These are phyloP conservation scores for Phyllopteryx taeniolatus DNA, from an alignment of 2,113 vertebrate species.

Conservation along the genomic window DNA sequence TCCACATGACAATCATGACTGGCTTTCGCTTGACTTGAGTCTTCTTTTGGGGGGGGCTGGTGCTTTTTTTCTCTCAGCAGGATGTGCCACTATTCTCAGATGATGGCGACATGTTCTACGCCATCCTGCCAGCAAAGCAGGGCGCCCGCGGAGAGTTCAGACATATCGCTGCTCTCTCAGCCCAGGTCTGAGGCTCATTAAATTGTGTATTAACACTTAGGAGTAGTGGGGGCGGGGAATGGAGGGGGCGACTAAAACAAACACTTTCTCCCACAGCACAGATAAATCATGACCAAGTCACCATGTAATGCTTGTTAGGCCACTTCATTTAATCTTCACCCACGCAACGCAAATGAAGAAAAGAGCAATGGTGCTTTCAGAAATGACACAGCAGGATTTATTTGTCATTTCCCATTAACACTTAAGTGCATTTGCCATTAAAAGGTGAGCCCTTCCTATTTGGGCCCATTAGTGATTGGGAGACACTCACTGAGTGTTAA, in stretches of 20 bases:
- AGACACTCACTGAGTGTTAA: not conserved
- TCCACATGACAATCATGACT: not conserved
- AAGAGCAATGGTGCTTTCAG: not conserved
- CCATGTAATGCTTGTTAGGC: not conserved
- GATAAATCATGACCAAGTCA: constrained; percentile 4
- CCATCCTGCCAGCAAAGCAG: constrained; percentile 76
- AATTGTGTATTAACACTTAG: constrained; percentile 16
- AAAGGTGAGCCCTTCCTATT: not conserved
- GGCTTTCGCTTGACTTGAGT: not conserved
- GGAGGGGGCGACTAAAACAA: not conserved
- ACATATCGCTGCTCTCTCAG: constrained; percentile 73
- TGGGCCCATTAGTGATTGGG: not conserved
- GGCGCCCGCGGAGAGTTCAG: constrained; percentile 78
- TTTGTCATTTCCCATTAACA: not conserved
- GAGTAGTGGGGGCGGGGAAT: too few relatives aligned
- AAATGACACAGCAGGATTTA: not conserved
- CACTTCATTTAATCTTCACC: not conserved
- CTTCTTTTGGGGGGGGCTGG: not conserved
- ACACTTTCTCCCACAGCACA: not conserved
- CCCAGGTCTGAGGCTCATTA: constrained; percentile 56
- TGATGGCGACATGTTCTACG: constrained; percentile 72
- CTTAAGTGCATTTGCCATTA: constrained; percentile 1
- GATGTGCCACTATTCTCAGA: constrained; percentile 72
- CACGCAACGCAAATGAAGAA: not conserved
- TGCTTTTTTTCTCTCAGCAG: constrained; percentile 44